Percentiles rank a stretch among this genome's conserved stretches.
These are phyloP conservation scores for Synanthedon vespiformis DNA, from an alignment of 2,888 invertebrate genomes.

Conservation along the genomic window DNA sequence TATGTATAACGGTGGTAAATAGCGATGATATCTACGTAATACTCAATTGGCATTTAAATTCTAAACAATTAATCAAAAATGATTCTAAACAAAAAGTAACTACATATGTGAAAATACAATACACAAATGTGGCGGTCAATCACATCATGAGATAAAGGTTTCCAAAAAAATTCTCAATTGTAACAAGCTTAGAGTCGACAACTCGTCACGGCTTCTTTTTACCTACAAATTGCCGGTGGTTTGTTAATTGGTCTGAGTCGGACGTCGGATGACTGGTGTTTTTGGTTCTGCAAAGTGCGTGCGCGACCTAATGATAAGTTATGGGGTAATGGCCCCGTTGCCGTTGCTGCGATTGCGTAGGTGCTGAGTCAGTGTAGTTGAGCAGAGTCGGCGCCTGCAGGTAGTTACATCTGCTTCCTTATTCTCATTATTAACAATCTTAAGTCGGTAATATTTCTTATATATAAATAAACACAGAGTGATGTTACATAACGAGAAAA, in stretches of 20 bases:
- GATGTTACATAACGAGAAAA: background rate
- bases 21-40: too few species aligned
- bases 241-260: conserved; percentile 57
- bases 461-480: conserved; percentile 5
- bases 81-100: too few species aligned
- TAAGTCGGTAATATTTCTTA: conserved; percentile 8
- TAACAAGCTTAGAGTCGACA: conserved; percentile 53
- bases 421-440: conserved; percentile 8
- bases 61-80: too few species aligned
- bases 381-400: conserved; percentile 48
- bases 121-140: too few species aligned
- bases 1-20: too few species aligned
- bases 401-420: conserved; percentile 21
- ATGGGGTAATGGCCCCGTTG: conserved; percentile 38
- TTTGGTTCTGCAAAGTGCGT: conserved; percentile 48
- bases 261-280: conserved; percentile 51
- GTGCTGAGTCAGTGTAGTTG: conserved; percentile 62
- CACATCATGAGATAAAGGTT: background rate
- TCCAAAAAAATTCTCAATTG: conserved; percentile 12
- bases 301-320: conserved; percentile 53
- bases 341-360: conserved; percentile 27
- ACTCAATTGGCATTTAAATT: too few species aligned
- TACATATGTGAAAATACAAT: too few species aligned
- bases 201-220: conserved; percentile 46
- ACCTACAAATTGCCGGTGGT: conserved; percentile 49